Evolutionary conservation across 2,113 vertebrate species (phyloP), one percentile per base, ranked within the genome.

Genomic region (Machaerirhynchus nigripectus): DNA sequence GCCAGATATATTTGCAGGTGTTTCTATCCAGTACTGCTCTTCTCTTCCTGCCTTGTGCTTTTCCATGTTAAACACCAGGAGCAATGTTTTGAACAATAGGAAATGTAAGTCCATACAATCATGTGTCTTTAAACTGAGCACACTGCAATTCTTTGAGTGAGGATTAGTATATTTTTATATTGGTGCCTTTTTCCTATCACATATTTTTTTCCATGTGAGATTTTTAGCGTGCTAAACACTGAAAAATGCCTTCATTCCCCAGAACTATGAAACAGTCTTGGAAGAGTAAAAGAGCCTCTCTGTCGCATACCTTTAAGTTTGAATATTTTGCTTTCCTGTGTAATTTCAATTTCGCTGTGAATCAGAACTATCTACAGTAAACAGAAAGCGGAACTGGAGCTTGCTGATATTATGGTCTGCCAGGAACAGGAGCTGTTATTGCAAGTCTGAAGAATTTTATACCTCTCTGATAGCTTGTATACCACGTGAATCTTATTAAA

Each of bases 311-410:
- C 84, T 98, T 97, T 95, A 93, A 91, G 65, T 94, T 24, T 87
- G 81, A 90, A 77, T 97, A 96, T 97, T 97, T 97, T 90, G 74
- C 96, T 97, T 97, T 97, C 83, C 95, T 97, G 83, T 97, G 94
- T 95, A 97, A 97, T 97, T 97, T 97, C 96, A 96, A 97, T 97
- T 93, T 97, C 1, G 40, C 96, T 97, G 87, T 94, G 91, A 97
- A 97, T 96, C 90, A 96, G 97, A 97, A 96, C 78, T 91, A 97
- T 97, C 96, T 95, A 92, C 82, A 84, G 81, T 92, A 96, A 97
- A 96, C 84, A 97, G 95, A 97, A 97, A 87, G 69, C 28, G 46
- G 95, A 96, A 95, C 90, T 94, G 75, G 63, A 68, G 82, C 95
- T 95, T 96, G 95, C 95, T 97, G 95, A 95, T 97, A 93, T 63